Conservation (phyloP, 2,113 vertebrate genomes). For the Erinaceus europaeus region DNA sequence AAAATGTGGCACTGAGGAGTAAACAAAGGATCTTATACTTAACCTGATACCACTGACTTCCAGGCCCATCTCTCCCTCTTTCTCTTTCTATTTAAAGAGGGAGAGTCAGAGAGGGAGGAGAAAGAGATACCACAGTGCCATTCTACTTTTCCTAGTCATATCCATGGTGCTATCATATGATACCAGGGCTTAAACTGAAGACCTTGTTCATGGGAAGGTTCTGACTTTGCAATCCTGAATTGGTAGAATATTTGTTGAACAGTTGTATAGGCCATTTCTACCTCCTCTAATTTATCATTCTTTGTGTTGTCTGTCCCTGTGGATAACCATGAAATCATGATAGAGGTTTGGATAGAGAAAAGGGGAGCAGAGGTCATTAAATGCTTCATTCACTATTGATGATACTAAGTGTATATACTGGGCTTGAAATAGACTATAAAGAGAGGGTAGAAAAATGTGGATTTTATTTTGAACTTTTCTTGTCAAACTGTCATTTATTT, state of each 20-base stretch:
- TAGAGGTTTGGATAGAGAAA: neutral
- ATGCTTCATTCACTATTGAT: neutral
- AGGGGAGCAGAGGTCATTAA: neutral
- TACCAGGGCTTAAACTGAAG: no score
- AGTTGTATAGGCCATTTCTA: neutral
- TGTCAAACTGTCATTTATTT: neutral
- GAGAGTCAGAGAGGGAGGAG: no score
- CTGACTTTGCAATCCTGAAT: no score
- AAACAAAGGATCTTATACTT: no score
- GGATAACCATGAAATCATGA: neutral
- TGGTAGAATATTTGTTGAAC: neutral
- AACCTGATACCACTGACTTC: no score
- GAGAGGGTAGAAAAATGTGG: neutral
- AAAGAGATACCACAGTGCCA: no score
- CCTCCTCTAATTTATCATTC: neutral
- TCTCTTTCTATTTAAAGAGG: no score
- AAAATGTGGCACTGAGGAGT: no score
- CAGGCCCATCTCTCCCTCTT: no score
- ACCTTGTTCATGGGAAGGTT: no score
- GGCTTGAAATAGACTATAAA: neutral
- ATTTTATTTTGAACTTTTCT: neutral
- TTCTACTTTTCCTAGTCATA: no score
- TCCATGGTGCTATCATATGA: no score
- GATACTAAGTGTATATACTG: neutral
- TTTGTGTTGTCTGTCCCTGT: neutral